Evolutionary conservation across 2,797 vertebrate species (phyloP), one percentile per base, ranked within the genome.

Genomic region (Balearica regulorum): DNA sequence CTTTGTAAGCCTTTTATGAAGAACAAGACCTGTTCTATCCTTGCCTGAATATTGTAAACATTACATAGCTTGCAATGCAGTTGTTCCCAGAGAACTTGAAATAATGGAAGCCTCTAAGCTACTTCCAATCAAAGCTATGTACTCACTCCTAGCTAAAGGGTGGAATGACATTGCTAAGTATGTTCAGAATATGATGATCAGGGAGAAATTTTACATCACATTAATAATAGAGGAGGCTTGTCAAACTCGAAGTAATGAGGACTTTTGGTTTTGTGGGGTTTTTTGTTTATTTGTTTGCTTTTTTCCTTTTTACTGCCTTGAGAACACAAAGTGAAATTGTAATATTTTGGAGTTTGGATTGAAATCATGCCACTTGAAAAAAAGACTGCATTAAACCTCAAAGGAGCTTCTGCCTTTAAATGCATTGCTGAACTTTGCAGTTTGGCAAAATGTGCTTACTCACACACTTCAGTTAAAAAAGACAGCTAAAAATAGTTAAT

Each of bases 401-500:
- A 70, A 95, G 95, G 93, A 94, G 17, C 39, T 94, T 76, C 87
- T 90, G 66, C 85, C n/a, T 94, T 94, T 87, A 82, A 81, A 93
- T 4, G 3, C 55, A 82, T 79, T 94, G 89, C 89, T 96, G 79
- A 96, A 79, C 58, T 90, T 84, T 73, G 91, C 87, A 94, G 51
- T 94, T 96, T 79, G 43, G 58, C 78, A 94, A 90, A 93, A 95
- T 90, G 9, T 62, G 87, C 91, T 94, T 91, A 90, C 79, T 84
- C 79, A 87, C 39, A 48, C 46, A 53, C 22, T 94, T 79, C 46
- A 83, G 58, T 82, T 90, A 28, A 84, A 94, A 95, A 78, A 75
- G 79, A 48, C 54, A 76, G 66, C 85, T 94, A 94, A 94, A 91
- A 94, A 88, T 91, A 94, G 72, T 79, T 95, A 90, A 82, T 93